These are phyloP conservation scores for Lasiurus borealis DNA, from an alignment of 2,113 vertebrate species.

Conservation along the genomic window DNA sequence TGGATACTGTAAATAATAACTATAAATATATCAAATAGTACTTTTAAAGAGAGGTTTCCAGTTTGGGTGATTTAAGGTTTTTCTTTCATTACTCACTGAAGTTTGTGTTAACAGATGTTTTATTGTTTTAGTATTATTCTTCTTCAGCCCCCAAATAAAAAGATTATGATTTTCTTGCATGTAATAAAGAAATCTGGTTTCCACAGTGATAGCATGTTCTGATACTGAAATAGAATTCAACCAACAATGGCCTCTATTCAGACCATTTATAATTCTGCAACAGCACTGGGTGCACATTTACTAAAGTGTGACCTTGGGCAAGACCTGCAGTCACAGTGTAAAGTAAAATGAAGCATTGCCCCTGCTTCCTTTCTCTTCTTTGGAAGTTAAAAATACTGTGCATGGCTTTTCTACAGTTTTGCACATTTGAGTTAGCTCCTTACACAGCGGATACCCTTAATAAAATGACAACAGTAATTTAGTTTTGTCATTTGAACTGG, in stretches of 20 bases:
- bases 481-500: constrained; percentile 98
- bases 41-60: constrained; percentile 54
- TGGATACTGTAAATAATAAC: constrained; percentile 61
- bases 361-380: constrained; percentile 87
- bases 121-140: constrained; percentile 79
- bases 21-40: constrained; percentile 53
- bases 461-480: constrained; percentile 99
- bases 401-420: constrained; percentile 93
- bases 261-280: constrained; percentile 90
- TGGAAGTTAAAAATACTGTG: constrained; percentile 93
- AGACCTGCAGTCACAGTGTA: constrained; percentile 90
- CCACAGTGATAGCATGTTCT: constrained; percentile 86
- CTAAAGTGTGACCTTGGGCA: constrained; percentile 92
- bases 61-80: constrained; percentile 37
- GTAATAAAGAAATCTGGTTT: constrained; percentile 90
- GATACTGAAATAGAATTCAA: constrained; percentile 88
- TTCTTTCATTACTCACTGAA: constrained; percentile 57
- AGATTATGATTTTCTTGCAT: constrained; percentile 83
- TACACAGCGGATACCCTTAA: constrained; percentile 99
- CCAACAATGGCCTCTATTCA: constrained; percentile 88
- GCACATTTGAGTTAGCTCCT: constrained; percentile 96
- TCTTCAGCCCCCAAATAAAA: constrained; percentile 75
- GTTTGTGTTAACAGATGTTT: constrained; percentile 55
- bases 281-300: constrained; percentile 88
- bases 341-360: constrained; percentile 91